Conservation (phyloP, 1,140 invertebrate genomes). For the Trissolcus basalis region DNA sequence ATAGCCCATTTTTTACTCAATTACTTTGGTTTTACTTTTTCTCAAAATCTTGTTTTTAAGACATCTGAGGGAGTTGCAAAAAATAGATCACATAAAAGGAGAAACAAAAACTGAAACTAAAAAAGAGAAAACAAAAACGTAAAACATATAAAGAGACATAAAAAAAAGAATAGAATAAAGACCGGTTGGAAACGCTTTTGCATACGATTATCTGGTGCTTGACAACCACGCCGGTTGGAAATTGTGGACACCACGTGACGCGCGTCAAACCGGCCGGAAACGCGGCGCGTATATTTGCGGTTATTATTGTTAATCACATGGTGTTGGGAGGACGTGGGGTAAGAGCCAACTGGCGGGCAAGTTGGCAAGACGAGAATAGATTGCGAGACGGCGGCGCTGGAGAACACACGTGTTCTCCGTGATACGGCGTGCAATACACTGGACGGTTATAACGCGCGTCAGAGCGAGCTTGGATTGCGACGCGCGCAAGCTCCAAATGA, state of each 20-base stretch:
- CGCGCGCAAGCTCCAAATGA: slow-evolving; percentile 62
- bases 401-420: slow-evolving; percentile 57
- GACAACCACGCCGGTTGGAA: slow-evolving; percentile 2
- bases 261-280: slow-evolving; percentile 34
- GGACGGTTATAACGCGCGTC: slow-evolving; percentile 61
- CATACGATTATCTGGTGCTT: neutral
- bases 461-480: slow-evolving; percentile 59
- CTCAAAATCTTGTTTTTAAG: too few species aligned
- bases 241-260: slow-evolving; percentile 32
- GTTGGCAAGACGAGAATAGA: slow-evolving; percentile 3
- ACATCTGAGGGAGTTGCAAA: too few species aligned
- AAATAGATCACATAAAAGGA: too few species aligned
- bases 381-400: slow-evolving; percentile 13
- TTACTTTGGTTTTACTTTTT: too few species aligned
- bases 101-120: too few species aligned
- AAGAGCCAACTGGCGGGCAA: neutral
- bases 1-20: too few species aligned
- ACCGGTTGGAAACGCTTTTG: neutral
- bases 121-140: too few species aligned
- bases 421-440: slow-evolving; percentile 67
- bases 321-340: slow-evolving; percentile 15
- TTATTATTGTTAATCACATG: slow-evolving; percentile 51
- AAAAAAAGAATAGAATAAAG: neutral
- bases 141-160: neutral
- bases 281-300: slow-evolving; percentile 9